These are phyloP conservation scores for Polyommatus iphigenia DNA, from an alignment of 2,888 invertebrate species.

Conservation along the genomic window DNA sequence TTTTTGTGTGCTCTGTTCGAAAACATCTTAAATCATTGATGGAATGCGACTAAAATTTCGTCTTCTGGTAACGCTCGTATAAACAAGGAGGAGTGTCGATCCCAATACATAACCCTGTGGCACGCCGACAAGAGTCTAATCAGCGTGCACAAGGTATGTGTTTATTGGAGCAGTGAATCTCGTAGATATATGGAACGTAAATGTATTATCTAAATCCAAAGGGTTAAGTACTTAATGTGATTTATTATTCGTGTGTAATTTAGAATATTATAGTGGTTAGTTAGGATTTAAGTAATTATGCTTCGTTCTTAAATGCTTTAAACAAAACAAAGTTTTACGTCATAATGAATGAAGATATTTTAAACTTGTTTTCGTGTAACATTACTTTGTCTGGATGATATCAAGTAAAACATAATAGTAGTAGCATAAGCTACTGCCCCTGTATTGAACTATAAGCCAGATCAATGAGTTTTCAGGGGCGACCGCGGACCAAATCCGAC, in stretches of 20 bases:
- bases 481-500: conserved; percentile 35
- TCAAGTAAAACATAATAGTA: not conserved
- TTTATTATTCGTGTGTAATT: not conserved
- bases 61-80: not conserved
- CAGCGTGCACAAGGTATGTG: conserved; percentile 19
- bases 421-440: not conserved
- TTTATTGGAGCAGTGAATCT: conserved; percentile 12
- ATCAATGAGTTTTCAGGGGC: conserved; percentile 14
- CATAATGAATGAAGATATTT: not conserved
- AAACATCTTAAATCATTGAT: not conserved
- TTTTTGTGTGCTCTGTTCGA: not conserved
- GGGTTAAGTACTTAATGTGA: not conserved
- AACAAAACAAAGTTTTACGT: not conserved
- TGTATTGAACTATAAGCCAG: not conserved
- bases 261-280: not conserved
- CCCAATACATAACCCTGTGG: conserved; percentile 2
- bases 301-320: not conserved
- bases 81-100: not conserved
- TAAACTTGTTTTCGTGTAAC: not conserved
- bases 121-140: conserved; percentile 17
- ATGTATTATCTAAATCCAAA: not conserved
- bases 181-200: conserved; percentile 1
- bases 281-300: not conserved
- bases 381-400: not conserved
- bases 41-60: not conserved